A percentile compares a stretch with the other conserved stretches of the same genome.
Conservation (phyloP, 1,140 invertebrate species). For the Zaprionus lachaisei region DNA sequence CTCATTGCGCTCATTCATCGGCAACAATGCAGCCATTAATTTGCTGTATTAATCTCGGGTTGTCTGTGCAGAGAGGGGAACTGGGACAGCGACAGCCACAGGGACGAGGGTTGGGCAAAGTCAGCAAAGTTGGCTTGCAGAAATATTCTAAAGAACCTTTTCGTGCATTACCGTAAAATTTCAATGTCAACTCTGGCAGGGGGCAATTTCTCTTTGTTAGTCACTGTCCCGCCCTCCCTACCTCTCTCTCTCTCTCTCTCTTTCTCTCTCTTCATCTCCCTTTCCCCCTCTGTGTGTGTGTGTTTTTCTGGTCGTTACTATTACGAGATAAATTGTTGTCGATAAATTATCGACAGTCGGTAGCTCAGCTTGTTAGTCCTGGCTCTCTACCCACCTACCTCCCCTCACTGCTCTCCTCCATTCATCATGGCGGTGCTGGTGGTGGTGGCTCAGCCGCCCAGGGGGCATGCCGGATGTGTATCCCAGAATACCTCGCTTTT, state of each 20-base stretch:
- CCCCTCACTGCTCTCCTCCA: constrained; percentile 8
- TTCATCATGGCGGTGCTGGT: constrained; percentile 11
- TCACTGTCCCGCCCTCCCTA: background rate
- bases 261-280: background rate
- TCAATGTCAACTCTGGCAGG: constrained; percentile 69
- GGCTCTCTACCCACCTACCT: constrained; percentile 18
- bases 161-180: constrained; percentile 70
- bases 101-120: constrained; percentile 10
- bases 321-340: constrained; percentile 77
- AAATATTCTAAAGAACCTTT: constrained; percentile 48
- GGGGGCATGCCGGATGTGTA: constrained; percentile 58
- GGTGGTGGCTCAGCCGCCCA: constrained; percentile 27
- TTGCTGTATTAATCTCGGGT: constrained; percentile 68
- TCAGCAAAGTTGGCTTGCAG: constrained; percentile 31
- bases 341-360: constrained; percentile 77
- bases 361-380: constrained; percentile 40
- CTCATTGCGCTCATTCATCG: constrained; percentile 28
- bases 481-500: constrained; percentile 40
- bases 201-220: constrained; percentile 33
- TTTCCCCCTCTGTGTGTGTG: constrained; percentile 24
- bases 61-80: background rate
- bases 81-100: background rate
- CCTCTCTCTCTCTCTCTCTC: background rate
- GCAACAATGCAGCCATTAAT: constrained; percentile 64
- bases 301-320: constrained; percentile 56